A percentile compares a stretch with the other conserved stretches of the same genome.
phyloP scores from a whole-genome alignment of 2,797 vertebrate genomes.

The Orestias chungarensis region DNA sequence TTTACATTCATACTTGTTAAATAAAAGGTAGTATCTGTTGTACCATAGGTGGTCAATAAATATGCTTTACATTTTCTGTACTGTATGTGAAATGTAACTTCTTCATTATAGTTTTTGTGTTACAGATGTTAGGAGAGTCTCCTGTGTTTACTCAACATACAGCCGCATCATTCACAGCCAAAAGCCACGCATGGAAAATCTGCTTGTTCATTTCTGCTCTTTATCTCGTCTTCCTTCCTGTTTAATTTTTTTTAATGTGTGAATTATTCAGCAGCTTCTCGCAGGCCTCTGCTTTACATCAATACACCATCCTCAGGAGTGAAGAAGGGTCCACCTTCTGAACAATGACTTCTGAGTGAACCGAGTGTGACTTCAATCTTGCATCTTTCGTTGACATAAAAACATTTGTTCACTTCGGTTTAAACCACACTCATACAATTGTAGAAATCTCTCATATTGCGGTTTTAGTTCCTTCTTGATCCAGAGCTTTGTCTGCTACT shows the following conservation, averaged over 20 bases:
- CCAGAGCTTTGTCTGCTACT: conserved; percentile 54
- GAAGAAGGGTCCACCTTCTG: conserved; percentile 24
- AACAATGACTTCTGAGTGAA: conserved; percentile 51
- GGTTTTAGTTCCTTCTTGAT: conserved; percentile 48
- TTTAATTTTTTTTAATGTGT: conserved; percentile 13
- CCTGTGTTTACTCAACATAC: conserved; percentile 43
- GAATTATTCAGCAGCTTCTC: conserved; percentile 36
- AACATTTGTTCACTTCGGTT: background rate
- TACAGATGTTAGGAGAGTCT: conserved; percentile 33
- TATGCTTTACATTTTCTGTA: conserved; percentile 59
- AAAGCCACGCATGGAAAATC: conserved; percentile 39
- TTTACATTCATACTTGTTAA: conserved; percentile 52
- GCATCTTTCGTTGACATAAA: background rate
- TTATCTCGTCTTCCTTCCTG: conserved; percentile 4
- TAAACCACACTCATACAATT: conserved; percentile 28
- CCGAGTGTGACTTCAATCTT: conserved; percentile 49
- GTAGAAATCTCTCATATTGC: conserved; percentile 42
- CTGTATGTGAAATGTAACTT: conserved; percentile 68
- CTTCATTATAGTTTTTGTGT: conserved; percentile 15
- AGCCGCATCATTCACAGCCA: conserved; percentile 53
- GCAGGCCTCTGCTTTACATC: background rate
- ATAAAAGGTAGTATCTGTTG: conserved; percentile 51
- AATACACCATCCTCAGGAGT: conserved; percentile 11
- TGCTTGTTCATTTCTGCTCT: conserved; percentile 46
- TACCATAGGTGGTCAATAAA: conserved; percentile 70